Evolutionary conservation across 2,113 vertebrate species (phyloP), one percentile per base, ranked within the genome.

Genomic region (Chlamydotis undulata): DNA sequence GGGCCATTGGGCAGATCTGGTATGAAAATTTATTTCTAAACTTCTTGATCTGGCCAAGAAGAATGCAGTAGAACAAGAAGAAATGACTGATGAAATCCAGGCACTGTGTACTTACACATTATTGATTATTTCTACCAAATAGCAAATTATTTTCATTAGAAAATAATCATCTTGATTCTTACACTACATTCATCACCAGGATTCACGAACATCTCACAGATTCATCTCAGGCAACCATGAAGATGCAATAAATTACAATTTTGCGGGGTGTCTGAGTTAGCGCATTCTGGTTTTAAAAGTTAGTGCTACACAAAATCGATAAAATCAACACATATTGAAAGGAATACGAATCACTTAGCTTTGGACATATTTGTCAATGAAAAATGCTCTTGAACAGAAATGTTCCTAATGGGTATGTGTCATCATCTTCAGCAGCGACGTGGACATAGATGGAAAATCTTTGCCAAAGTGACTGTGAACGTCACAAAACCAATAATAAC

Each of bases 321-420:
- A 64, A 78, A 96, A 94, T n/a, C n/a, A 76, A 53, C 31, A 90
- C 70, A 50, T 26, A 79, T n/a, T 94, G 61, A 85, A 93, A 79
- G 21, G 19, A 80, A 80, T 86, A 85, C 39, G 26, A 64, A 70
- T 71, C 68, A 45, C 25, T 83, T 76, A 47, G 29, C 70, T 83
- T 77, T 78, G 43, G 71, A 50, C 52, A 74, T 17, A 83, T 61
- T 65, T 90, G 64, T 71, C 73, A 92, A 11, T 22, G 29, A 84
- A 85, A 64, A 93, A 26, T 22, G 65, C 49, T 73, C 83, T 89
- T 56, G 15, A 75, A 21, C 0, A 68, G 64, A 81, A 43, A 60
- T 63, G 23, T 68, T 91, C 78, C 69, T 82, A 87, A 81, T 82
- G 87, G 64, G 49, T 67, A 78, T 87, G 76, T 96, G 89, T 94